Conservation (phyloP, 2,113 vertebrate species). For the Macquaria australasica region DNA sequence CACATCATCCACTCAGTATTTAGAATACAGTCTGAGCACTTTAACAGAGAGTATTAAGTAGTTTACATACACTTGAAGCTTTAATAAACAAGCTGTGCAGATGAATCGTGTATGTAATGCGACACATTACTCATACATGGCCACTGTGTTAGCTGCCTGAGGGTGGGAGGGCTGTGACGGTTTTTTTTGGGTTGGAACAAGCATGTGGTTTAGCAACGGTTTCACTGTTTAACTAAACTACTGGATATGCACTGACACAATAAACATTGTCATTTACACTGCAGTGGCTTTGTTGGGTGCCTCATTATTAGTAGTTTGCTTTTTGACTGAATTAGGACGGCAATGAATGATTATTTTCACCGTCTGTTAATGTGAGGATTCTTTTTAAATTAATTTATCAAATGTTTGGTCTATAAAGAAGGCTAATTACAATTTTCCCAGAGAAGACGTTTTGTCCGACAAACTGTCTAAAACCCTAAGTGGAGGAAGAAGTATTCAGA, state of each 20-base stretch:
- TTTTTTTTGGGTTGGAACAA: neutral
- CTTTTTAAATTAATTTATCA: neutral
- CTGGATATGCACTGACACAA: slow-evolving; percentile 60
- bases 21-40: slow-evolving; percentile 36
- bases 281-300: neutral
- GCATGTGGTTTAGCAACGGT: neutral
- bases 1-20: neutral
- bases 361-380: too few species aligned
- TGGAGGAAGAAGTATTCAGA: too few species aligned
- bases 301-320: neutral
- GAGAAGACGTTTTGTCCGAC: neutral
- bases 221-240: slow-evolving; percentile 21
- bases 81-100: slow-evolving; percentile 47
- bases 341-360: neutral
- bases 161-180: neutral
- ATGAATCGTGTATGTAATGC: slow-evolving; percentile 39
- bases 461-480: neutral
- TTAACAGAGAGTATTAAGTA: slow-evolving; percentile 25
- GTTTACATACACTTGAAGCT: slow-evolving; percentile 56
- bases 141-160: slow-evolving; percentile 54
- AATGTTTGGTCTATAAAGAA: neutral
- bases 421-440: neutral
- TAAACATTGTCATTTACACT: slow-evolving; percentile 50
- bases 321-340: neutral
- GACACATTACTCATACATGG: slow-evolving; percentile 43